Percentiles rank a stretch among this genome's conserved stretches.
Conservation (phyloP, 1,140 invertebrate species). For the Drosophila nigromelanica region DNA sequence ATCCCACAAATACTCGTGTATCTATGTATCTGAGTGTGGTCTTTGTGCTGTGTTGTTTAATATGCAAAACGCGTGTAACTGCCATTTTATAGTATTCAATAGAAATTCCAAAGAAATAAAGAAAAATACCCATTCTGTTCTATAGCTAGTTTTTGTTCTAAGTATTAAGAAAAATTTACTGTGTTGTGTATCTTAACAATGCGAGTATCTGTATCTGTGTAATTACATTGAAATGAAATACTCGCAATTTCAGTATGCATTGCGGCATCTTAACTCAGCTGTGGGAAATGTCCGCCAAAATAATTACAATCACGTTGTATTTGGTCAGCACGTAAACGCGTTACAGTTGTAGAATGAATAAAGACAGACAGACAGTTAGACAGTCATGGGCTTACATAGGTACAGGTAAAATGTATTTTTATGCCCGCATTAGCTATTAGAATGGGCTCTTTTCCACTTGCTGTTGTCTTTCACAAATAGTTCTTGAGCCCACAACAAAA, state of each 20-base stretch:
- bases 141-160: conserved; percentile 24
- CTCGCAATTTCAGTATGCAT: conserved; percentile 2
- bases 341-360: conserved; percentile 12
- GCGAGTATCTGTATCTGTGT: conserved; percentile 23
- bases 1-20: conserved; percentile 35
- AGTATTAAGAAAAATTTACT: conserved; percentile 12
- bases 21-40: conserved; percentile 1
- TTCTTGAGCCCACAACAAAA: conserved; percentile 55
- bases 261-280: conserved; percentile 48
- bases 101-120: conserved; percentile 50
- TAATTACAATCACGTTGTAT: conserved; percentile 24
- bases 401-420: neutral
- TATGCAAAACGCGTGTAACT: conserved; percentile 58
- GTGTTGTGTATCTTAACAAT: conserved; percentile 1
- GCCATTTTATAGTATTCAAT: conserved; percentile 54
- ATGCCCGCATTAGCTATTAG: conserved; percentile 32
- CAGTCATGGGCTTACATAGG: conserved; percentile 13
- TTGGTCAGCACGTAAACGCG: conserved; percentile 25
- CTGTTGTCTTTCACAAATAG: conserved; percentile 43
- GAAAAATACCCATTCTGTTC: conserved; percentile 18
- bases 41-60: conserved; percentile 36
- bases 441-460: conserved; percentile 22
- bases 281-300: conserved; percentile 51
- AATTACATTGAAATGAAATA: conserved; percentile 41
- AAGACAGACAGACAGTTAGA: neutral